Base-by-base conservation (phyloP, 2,797 vertebrate species). In the Falco novaeseelandiae region DNA sequence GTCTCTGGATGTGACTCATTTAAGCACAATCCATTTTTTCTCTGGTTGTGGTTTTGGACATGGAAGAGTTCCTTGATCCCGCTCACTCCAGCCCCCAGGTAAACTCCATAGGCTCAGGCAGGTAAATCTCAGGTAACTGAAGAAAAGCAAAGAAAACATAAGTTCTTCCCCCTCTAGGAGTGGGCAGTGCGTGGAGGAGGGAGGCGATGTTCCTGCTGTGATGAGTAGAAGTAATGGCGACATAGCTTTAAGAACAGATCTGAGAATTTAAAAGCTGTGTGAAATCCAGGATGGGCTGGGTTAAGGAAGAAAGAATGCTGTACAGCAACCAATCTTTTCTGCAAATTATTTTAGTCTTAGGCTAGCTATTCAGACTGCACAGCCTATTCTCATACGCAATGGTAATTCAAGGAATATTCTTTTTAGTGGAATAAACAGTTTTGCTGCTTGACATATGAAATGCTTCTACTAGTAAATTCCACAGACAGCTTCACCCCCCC, bases 371-470 rank as follows among this genome's bases (percentile, higher is more conserved):
- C n/a, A n/a, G n/a, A n/a, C n/a, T n/a, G n/a, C n/a, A n/a, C n/a
- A n/a, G n/a, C n/a, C n/a, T n/a, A n/a, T n/a, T 94, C 89, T 82
- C 49, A 19, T 74, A 81, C 77, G 65, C 51, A 72, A 21, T 44
- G 83, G 40, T 78, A 94, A 92, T 91, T 92, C 42, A 83, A 88
- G 55, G 40, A 87, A 73, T 90, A 92, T 61, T 70, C 70, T 85
- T 83, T 91, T 94, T 88, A 79, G 55, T 77, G 89, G 94, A 93
- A 95, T 95, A 83, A 93, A 72, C 81, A 54, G 94, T 95, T 96
- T 94, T 90, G 27, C 40, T 89, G 77, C 46, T 82, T 93, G 73
- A 62, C 74, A 42, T 48, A 29, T 89, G 73, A 96, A 97, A 90
- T 94, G 59, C 83, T 93, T 90, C 63, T 91, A 84, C 49, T 90